Conservation (phyloP, 2,888 invertebrate genomes). For the Bruchidius siliquastri region DNA sequence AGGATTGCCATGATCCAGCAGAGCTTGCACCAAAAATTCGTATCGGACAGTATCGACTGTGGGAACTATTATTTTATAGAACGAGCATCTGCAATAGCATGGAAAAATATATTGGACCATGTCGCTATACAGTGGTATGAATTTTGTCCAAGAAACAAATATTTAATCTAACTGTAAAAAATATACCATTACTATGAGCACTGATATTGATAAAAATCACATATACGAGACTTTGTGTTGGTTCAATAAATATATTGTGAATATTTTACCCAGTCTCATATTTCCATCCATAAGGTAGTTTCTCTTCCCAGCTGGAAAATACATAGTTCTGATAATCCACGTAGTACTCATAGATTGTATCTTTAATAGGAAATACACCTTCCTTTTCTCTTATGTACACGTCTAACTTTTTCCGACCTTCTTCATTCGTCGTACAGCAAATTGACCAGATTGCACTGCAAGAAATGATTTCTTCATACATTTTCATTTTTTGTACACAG, state of each 20-base stretch:
- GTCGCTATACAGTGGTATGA: too few species aligned
- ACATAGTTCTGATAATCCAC: slow-evolving; percentile 69
- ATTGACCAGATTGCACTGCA: slow-evolving; percentile 78
- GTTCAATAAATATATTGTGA: too few species aligned
- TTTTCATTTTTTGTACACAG: too few species aligned
- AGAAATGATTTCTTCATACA: not conserved
- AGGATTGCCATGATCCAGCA: slow-evolving; percentile 63
- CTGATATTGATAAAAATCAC: too few species aligned
- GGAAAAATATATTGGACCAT: not conserved
- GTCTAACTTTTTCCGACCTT: slow-evolving; percentile 73
- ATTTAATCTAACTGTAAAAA: too few species aligned
- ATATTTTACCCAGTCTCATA: slow-evolving; percentile 57
- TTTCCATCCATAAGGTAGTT: slow-evolving; percentile 68
- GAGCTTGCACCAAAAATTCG: slow-evolving; percentile 63
- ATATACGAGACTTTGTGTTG: too few species aligned
- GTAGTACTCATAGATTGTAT: slow-evolving; percentile 85
- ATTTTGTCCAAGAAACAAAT: too few species aligned
- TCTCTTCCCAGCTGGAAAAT: slow-evolving; percentile 77
- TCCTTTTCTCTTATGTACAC: slow-evolving; percentile 75
- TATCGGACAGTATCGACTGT: slow-evolving; percentile 86
- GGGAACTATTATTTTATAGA: slow-evolving; percentile 80
- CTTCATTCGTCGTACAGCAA: slow-evolving; percentile 74
- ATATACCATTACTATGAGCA: too few species aligned
- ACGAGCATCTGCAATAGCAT: slow-evolving; percentile 57
- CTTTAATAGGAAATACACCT: slow-evolving; percentile 77